These are phyloP conservation scores for Holothuria leucospilota DNA, from an alignment of 53 echinoderm and acorn worm species.

Conservation along the genomic window DNA sequence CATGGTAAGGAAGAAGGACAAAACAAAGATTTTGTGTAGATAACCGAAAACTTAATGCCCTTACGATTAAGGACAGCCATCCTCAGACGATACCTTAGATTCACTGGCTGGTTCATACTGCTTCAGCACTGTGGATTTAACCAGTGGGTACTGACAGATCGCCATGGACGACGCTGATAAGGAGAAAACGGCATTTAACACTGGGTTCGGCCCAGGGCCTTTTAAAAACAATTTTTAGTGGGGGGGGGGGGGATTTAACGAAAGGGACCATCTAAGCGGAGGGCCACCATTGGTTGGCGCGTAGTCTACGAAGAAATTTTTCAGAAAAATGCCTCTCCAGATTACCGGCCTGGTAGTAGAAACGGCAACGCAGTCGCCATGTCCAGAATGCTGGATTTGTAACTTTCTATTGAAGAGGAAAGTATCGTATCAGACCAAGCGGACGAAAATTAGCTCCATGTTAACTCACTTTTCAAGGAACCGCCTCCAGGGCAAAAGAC, in stretches of 20 bases:
- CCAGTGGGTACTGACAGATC: constrained; percentile 63
- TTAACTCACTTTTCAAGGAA: too few relatives aligned
- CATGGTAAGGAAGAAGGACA: constrained; percentile 63
- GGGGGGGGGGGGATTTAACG: too few relatives aligned
- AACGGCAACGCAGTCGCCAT: constrained; percentile 79
- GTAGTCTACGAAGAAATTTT: too few relatives aligned
- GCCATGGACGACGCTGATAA: constrained; percentile 21
- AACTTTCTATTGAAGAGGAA: too few relatives aligned
- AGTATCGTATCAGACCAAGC: too few relatives aligned
- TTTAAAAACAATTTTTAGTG: too few relatives aligned
- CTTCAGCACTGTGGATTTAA: constrained; percentile 50
- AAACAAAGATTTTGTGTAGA: constrained; percentile 52
- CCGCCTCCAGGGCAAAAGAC: too few relatives aligned
- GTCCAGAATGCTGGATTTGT: constrained; percentile 37
- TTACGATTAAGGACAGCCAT: constrained; percentile 40
- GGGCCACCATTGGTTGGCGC: too few relatives aligned
- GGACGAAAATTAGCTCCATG: too few relatives aligned
- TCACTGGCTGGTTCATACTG: constrained; percentile 27
- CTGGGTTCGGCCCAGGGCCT: constrained; percentile 27
- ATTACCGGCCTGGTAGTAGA: constrained; percentile 64
- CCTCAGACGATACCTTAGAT: constrained; percentile 54
- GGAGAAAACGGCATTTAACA: constrained; percentile 66
- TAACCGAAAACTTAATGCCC: constrained; percentile 38
- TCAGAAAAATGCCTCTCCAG: too few relatives aligned
- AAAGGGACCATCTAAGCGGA: too few relatives aligned